These are phyloP conservation scores for Ctenochaetus hawaiiensis DNA, from an alignment of 2,797 vertebrate genomes.

Conservation along the genomic window DNA sequence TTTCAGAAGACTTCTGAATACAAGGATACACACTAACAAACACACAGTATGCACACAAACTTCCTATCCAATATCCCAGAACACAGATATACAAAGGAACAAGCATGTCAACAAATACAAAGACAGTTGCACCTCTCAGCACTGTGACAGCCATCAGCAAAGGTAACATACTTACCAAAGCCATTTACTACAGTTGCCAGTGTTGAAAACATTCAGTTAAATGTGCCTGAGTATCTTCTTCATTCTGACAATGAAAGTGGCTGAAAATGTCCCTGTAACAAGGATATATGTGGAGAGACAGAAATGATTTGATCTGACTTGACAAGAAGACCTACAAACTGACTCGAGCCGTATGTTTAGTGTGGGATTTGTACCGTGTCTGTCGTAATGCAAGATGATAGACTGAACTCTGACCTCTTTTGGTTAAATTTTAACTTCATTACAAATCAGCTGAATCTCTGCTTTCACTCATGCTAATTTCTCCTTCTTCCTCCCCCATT, in stretches of 20 bases:
- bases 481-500: not conserved
- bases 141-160: not conserved
- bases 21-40: not conserved
- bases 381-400: slow-evolving; percentile 1
- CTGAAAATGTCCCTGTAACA: slow-evolving; percentile 11
- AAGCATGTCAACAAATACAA: not conserved
- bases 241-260: not conserved
- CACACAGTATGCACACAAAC: not conserved
- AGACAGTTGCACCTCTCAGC: slow-evolving; percentile 3
- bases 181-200: not conserved
- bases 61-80: no score
- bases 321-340: not conserved
- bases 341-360: slow-evolving; percentile 2
- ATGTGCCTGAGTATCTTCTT: not conserved
- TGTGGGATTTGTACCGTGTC: slow-evolving; percentile 3
- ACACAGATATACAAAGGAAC: no score
- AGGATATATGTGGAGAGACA: not conserved
- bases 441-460: not conserved
- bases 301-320: slow-evolving; percentile 3
- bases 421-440: slow-evolving; percentile 2
- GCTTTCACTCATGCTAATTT: not conserved
- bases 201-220: not conserved
- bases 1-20: not conserved
- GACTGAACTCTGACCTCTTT: slow-evolving; percentile 5
- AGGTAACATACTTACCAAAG: slow-evolving; percentile 6